Base-by-base conservation (phyloP, 2,113 vertebrate genomes). In the human (Homo sapiens) region DNA sequence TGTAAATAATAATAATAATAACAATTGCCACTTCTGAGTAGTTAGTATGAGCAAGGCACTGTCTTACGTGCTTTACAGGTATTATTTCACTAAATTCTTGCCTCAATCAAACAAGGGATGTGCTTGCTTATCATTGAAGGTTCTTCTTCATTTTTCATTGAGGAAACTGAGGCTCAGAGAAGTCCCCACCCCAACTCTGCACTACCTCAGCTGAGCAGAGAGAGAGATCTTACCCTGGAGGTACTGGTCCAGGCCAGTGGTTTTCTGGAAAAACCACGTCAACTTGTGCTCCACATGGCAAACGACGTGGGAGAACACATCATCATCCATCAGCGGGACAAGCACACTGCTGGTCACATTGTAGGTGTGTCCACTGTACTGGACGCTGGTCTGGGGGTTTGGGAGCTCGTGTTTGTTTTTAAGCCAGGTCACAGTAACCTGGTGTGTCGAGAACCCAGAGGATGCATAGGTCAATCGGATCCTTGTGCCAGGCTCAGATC, bases 221-320 rank as follows among this genome's bases (percentile, higher is more conserved):
- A 68, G 82, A 90, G 45, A 2, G 45, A 17, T 32, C 97, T 98
- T 91, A 97, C 89, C 85, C 0, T 2, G 22, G 50, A 97, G 96
- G 45, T 57, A 93, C 72, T 89, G 85, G 57, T 48, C 61, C 72
- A 97, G 68, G 38, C 0, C 3, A 72, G 94, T 22, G 20, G 27
- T 27, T 68, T 94, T 81, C 76, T 86, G 76, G 82, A 85, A 91
- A 40, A 78, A 6, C 50, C 13, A 3, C 0, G 5, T 50, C 0
- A 20, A 78, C 2, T 72, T 68, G 18, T 97, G 50, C 35, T 88
- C 1, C 16, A 93, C 45, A 0, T 12, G 43, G 40, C 97, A 93
- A 25, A 43, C 22, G 40, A 91, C 45, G 0, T 30, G 27, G 10
- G 93, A 84, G 12, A 38, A 6, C 45, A 86, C 2, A 2, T 95